Base-by-base conservation (phyloP, 2,797 vertebrate species). In the Cuniculus paca region DNA sequence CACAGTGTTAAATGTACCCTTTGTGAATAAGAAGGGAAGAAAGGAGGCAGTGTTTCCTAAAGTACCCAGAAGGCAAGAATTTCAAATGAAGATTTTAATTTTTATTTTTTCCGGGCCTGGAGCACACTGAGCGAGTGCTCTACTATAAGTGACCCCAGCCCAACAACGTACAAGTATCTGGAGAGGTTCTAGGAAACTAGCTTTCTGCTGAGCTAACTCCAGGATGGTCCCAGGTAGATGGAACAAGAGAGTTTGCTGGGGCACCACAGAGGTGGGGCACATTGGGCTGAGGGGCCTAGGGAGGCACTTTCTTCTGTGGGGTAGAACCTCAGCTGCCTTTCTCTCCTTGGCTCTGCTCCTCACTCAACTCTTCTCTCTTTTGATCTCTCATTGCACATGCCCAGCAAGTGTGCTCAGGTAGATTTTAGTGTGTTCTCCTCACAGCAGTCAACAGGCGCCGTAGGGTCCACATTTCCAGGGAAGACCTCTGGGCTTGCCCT, bases 81-180 rank as follows among this genome's bases (percentile, higher is more conserved):
- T 90, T 95, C 85, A 88, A 88, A 90, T 50, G 61, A 83, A 87
- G 86, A 5, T 90, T 91, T 95, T 85, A 36, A 12, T 34, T 34
- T 79, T 79, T 36, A 24, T 54, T 34, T 17, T 54, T 79, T 52
- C 31, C n/a, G 0, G n/a, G 20, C 34, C 28, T 52, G 34, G 34
- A 19, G 56, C 61, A 16, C 8, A 12, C 60, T 36, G 34, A 31
- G 81, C 8, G 6, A 14, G 12, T 24, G 20, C 6, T 68, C 34
- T 52, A 36, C 31, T 34, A 3, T 58, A 48, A 84, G 61, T 9
- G 39, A 17, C 2, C 10, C 80, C 34, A 13, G 45, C 2, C 17
- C 28, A 48, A 6, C 28, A 50, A 82, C 82, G 13, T 39, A 16
- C 81, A 82, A 93, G 86, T 26, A 82, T 63, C 26, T 74, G 6